These are phyloP conservation scores for Liasis olivaceus DNA, from an alignment of 2,797 vertebrate genomes.

Conservation along the genomic window DNA sequence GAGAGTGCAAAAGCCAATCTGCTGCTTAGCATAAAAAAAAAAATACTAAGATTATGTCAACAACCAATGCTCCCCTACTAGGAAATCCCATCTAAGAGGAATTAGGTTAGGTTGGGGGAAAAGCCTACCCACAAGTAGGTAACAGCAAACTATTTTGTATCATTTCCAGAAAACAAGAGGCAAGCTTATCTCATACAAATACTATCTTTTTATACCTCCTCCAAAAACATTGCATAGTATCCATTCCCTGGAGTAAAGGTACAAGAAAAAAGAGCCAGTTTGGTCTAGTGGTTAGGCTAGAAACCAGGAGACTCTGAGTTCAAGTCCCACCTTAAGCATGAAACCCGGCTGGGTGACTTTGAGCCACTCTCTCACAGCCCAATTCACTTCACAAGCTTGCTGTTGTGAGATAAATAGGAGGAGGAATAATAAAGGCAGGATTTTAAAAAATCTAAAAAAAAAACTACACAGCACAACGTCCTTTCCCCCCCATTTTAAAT, in stretches of 20 bases:
- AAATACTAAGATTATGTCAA: too few species aligned
- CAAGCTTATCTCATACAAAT: neutral
- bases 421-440: too few species aligned
- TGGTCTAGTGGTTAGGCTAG: too few species aligned
- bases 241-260: neutral
- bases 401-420: too few species aligned
- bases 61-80: too few species aligned
- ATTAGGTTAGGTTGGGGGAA: neutral
- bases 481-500: neutral
- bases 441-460: neutral
- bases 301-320: too few species aligned
- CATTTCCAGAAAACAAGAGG: neutral
- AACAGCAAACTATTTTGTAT: neutral
- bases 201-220: neutral
- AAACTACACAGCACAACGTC: neutral
- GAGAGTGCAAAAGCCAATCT: neutral
- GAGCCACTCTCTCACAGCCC: too few species aligned
- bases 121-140: neutral
- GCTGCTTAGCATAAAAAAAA: too few species aligned
- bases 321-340: too few species aligned
- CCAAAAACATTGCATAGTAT: neutral
- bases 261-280: neutral
- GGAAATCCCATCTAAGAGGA: too few species aligned
- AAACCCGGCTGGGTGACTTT: too few species aligned
- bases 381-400: too few species aligned